Evolutionary conservation across 2,113 vertebrate species (phyloP), one percentile per base, ranked within the genome.

Genomic region (Scomber scombrus): DNA sequence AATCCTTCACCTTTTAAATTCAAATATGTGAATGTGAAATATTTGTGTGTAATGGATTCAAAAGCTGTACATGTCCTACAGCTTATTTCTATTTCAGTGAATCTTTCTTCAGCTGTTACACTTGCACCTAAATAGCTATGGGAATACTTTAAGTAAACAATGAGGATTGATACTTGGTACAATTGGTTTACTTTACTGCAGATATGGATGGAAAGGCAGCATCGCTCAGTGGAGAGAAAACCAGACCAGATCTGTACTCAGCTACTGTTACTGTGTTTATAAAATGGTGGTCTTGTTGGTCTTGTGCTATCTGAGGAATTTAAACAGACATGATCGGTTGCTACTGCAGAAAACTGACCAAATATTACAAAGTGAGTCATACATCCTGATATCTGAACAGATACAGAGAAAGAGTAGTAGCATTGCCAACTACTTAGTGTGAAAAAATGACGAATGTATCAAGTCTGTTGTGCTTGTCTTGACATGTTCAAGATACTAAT

Each of bases 311-410:
- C 34, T 18, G 40, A 40, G 3, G 21, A 45, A 60, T 49, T 57
- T 66, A 13, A 29, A 19, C 34, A 66, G 29, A 79, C 16, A 60
- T 26, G 40, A 7, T 54, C 65, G 34, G 40, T 29, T 14, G 31
- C 16, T 19, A 40, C 34, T 29, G 52, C 54, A 63, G 15, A 64
- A 58, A 67, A 67, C 11, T 19, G 10, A 51, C 21, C 1, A 16
- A 12, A 51, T 70, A 26, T 51, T 11, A 46, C 46, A 84, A 50
- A 55, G 21, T 74, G 73, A 87, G 29, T 78, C 26, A 51, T 40
- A 15, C 40, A 51, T 34, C 12, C 26, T 43, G 13, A 45, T n/a
- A n/a, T 50, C 19, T 77, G 60, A 40, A 34, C 10, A 57, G 51
- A 80, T 50, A 19, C 2, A 29, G 63, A 71, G 31, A 77, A 71